Conservation (phyloP, 37 sponge, comb jelly and placozoan species). For the Ephydatia muelleri region DNA sequence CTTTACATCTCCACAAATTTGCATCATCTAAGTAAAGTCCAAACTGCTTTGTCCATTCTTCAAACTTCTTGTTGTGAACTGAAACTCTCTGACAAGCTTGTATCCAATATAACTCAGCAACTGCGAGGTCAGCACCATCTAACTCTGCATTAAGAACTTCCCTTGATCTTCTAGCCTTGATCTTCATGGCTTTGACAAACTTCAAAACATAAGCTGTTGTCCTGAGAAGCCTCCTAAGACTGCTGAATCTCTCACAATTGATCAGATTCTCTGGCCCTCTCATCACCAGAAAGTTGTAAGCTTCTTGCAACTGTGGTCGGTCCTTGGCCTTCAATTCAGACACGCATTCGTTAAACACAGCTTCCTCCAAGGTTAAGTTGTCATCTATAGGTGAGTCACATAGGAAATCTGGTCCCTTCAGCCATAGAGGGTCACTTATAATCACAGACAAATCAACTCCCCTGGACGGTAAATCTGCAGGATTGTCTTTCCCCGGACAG, state of each 20-base stretch:
- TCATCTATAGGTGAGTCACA: too few species aligned
- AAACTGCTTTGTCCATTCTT: too few species aligned
- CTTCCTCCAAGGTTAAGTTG: too few species aligned
- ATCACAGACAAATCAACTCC: background rate
- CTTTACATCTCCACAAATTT: constrained; percentile 14
- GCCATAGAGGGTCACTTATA: background rate
- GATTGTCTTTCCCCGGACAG: constrained; percentile 12
- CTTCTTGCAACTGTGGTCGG: too few species aligned
- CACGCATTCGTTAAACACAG: too few species aligned
- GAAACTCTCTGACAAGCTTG: too few species aligned
- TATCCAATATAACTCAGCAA: background rate
- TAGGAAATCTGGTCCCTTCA: background rate
- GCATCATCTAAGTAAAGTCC: constrained; percentile 13
- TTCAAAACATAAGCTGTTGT: background rate
- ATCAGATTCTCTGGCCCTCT: too few species aligned
- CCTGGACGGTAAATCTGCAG: too few species aligned
- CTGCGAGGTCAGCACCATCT: background rate
- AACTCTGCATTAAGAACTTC: background rate
- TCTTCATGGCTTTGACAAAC: background rate
- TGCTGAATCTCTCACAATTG: background rate
- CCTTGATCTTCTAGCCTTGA: background rate
- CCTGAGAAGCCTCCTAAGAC: too few species aligned
- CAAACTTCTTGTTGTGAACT: too few species aligned
- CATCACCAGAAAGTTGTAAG: too few species aligned
- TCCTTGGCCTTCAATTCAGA: too few species aligned